These are phyloP conservation scores for Aepyceros melampus DNA, from an alignment of 2,113 vertebrate species.

Conservation along the genomic window DNA sequence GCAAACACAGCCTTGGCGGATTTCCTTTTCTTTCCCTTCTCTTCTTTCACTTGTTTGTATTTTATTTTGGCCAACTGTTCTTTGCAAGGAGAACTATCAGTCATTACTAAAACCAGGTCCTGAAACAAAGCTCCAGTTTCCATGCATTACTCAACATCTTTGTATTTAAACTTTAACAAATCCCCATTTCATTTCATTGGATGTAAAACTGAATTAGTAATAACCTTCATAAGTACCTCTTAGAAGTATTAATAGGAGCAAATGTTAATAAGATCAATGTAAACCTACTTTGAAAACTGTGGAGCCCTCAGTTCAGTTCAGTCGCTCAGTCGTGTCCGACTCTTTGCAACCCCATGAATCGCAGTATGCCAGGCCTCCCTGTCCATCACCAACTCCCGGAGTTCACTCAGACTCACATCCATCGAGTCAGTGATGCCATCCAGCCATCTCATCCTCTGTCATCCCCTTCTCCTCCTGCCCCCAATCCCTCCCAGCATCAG, in stretches of 20 bases:
- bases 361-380: too few relatives aligned
- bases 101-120: background rate
- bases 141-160: accelerated
- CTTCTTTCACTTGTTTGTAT: background rate
- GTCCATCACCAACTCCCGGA: too few relatives aligned
- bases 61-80: background rate
- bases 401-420: too few relatives aligned
- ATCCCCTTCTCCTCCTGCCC: too few relatives aligned
- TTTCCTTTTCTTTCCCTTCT: background rate
- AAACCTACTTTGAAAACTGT: background rate
- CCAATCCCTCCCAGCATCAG: too few relatives aligned
- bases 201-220: background rate
- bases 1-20: background rate
- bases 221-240: background rate
- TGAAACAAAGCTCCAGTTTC: background rate
- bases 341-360: too few relatives aligned
- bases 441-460: too few relatives aligned
- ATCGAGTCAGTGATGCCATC: too few relatives aligned
- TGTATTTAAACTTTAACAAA: background rate
- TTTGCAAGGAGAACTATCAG: background rate
- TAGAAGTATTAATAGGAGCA: background rate
- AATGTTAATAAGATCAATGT: background rate
- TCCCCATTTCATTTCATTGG: background rate
- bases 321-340: too few relatives aligned
- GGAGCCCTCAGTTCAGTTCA: background rate